Percentiles rank a stretch among this genome's conserved stretches.
Conservation (phyloP, 1,140 invertebrate species). For the Polypedilum pembai region DNA sequence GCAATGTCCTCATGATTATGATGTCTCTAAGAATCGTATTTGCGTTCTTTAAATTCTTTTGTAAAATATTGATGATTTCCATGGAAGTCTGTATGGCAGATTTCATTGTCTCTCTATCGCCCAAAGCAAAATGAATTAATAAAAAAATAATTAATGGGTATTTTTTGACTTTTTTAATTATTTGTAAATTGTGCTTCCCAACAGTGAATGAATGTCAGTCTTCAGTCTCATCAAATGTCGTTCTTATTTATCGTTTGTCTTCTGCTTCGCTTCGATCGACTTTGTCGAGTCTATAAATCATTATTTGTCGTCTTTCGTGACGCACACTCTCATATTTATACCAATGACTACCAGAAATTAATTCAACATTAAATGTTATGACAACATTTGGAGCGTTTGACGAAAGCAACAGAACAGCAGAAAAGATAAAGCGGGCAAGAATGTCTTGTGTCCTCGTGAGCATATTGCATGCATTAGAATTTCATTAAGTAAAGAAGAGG, state of each 20-base stretch:
- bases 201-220: not conserved
- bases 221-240: constrained; percentile 4
- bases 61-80: not conserved
- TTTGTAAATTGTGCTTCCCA: constrained; percentile 10
- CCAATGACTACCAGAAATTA: no score
- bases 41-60: not conserved
- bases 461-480: constrained; percentile 13
- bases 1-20: constrained; percentile 24
- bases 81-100: not conserved
- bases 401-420: not conserved
- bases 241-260: constrained; percentile 4
- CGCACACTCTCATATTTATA: constrained; percentile 21
- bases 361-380: not conserved
- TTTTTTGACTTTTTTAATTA: constrained; percentile 1
- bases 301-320: constrained; percentile 20
- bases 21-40: constrained; percentile 10
- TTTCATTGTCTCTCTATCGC: not conserved
- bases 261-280: not conserved
- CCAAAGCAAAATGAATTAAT: not conserved
- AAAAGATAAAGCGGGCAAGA: not conserved
- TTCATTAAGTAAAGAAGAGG: not conserved
- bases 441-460: constrained; percentile 10
- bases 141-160: constrained; percentile 8
- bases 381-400: constrained; percentile 14
- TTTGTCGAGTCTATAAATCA: constrained; percentile 22